Percentiles rank a stretch among this genome's conserved stretches.
Evolutionary conservation across 2,888 invertebrate genomes (phyloP).

Genomic region (Neoascia interrupta): DNA sequence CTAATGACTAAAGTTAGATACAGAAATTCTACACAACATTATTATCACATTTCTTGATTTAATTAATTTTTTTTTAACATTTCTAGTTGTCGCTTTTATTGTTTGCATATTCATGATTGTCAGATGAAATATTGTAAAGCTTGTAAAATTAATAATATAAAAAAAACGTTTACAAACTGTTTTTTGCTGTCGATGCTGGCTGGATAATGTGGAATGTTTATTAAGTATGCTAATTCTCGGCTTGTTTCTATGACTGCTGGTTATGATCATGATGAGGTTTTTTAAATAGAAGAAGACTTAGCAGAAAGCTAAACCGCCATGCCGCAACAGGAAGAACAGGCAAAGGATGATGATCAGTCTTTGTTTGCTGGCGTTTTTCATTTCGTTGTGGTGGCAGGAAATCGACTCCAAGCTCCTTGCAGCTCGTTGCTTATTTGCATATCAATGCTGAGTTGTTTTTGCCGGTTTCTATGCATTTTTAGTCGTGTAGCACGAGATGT

Average conservation of each 20-base stretch:
- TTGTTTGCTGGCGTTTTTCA: conserved; percentile 36
- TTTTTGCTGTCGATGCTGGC: conserved; percentile 17
- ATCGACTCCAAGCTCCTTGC: conserved; percentile 63
- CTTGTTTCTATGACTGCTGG: conserved; percentile 36
- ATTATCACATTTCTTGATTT: conserved; percentile 65
- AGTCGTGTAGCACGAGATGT: conserved; percentile 66
- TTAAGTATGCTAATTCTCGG: conserved; percentile 66
- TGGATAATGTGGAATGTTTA: conserved; percentile 59
- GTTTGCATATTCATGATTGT: conserved; percentile 52
- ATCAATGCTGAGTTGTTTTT: conserved; percentile 38
- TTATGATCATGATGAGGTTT: conserved; percentile 14
- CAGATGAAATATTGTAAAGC: conserved; percentile 15
- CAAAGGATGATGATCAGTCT: conserved; percentile 61
- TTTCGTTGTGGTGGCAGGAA: conserved; percentile 55
- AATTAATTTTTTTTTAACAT: conserved; percentile 7
- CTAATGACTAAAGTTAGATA: conserved; percentile 62
- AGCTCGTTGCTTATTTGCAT: conserved; percentile 54
- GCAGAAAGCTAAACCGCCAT: conserved; percentile 17
- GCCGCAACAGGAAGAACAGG: conserved; percentile 4
- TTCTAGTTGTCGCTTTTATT: conserved; percentile 4
- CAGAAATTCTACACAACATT: conserved; percentile 60
- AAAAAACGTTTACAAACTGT: conserved; percentile 42
- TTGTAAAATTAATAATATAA: conserved; percentile 31
- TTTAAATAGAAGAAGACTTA: conserved; percentile 1
- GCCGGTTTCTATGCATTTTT: conserved; percentile 3